A percentile compares a stretch with the other conserved stretches of the same genome.
Conservation (phyloP, 2,888 invertebrate genomes). For the Lissonota sp. region DNA sequence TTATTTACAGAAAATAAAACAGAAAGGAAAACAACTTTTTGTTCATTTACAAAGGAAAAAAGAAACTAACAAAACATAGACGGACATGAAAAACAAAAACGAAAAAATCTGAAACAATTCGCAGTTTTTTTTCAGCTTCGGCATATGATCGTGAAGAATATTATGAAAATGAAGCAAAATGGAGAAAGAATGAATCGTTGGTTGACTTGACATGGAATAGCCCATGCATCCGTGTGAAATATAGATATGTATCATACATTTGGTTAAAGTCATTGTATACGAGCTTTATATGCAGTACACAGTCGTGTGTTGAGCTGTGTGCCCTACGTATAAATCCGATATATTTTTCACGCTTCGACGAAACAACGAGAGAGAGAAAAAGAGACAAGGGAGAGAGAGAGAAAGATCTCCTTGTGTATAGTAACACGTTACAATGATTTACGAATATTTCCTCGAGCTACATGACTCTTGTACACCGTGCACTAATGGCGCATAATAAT, state of each 20-base stretch:
- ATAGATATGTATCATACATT: too few species aligned
- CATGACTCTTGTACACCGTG: constrained; percentile 26
- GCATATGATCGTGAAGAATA: too few species aligned
- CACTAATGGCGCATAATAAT: constrained; percentile 40
- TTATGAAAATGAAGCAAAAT: too few species aligned
- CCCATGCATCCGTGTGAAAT: too few species aligned
- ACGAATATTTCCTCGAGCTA: constrained; percentile 59
- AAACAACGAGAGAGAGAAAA: constrained; percentile 58
- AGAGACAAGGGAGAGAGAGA: too few species aligned
- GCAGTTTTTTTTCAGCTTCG: too few species aligned
- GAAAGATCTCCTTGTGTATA: constrained; percentile 22
- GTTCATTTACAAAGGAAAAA: constrained; percentile 53
- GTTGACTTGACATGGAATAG: too few species aligned
- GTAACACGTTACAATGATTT: constrained; percentile 56
- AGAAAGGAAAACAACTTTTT: constrained; percentile 61
- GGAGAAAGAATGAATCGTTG: too few species aligned
- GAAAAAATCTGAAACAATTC: too few species aligned
- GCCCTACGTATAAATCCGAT: constrained; percentile 41
- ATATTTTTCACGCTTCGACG: constrained; percentile 64
- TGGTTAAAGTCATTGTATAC: too few species aligned
- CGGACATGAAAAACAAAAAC: constrained; percentile 51
- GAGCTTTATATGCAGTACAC: too few species aligned
- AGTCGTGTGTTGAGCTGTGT: constrained; percentile 45
- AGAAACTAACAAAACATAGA: constrained; percentile 45
- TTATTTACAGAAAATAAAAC: constrained; percentile 64